Base-by-base conservation (phyloP, 2,888 invertebrate species). In the Epicampocera succincta region DNA sequence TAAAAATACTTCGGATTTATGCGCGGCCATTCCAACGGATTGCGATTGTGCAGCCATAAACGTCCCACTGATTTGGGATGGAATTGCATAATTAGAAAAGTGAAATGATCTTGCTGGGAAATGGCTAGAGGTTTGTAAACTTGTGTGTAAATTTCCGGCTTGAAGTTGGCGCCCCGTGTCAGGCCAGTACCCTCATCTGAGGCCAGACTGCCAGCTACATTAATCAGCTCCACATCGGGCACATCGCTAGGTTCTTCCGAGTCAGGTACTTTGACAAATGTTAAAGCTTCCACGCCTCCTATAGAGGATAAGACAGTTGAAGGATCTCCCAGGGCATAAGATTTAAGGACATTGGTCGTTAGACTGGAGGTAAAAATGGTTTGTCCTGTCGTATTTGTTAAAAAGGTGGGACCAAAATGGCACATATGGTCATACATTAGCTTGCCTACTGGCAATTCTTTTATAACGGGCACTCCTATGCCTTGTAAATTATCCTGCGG, bases 31-130 rank as follows among this genome's bases (percentile, higher is more conserved):
- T 93, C 92, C 44, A 92, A 89, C 0, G 94, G 94, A 87, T 94
- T 84, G 25, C 92, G 93, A 48, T 94, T 94, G 85, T 93, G 93
- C 13, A 98, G 91, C 87, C 92, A 93, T 0, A 96, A 85, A 5
- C 93, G 92, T 0, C 96, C 96, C 19, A 92, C 91, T 13, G 96
- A 96, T 87, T 94, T 93, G 0, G 96, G 96, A 87, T 95, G 93
- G 63, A 96, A 92, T 38, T 96, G 90, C 91, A 96, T 94, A 0
- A 95, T 93, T 68, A 95, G 92, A 13, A 94, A 90, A 54, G 92
- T 93, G 91, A 93, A 94, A 15, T 92, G 93, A 92, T 92, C 95
- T 69, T 84, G 84, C 90, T 86, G 74, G 0, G 61, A n/a, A 0
- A 93, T 89, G 12, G 89, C 90, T 15, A 95, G 87, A 0, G 92